Conservation (phyloP, 2,888 invertebrate genomes). For the Fragum whitleyi region DNA sequence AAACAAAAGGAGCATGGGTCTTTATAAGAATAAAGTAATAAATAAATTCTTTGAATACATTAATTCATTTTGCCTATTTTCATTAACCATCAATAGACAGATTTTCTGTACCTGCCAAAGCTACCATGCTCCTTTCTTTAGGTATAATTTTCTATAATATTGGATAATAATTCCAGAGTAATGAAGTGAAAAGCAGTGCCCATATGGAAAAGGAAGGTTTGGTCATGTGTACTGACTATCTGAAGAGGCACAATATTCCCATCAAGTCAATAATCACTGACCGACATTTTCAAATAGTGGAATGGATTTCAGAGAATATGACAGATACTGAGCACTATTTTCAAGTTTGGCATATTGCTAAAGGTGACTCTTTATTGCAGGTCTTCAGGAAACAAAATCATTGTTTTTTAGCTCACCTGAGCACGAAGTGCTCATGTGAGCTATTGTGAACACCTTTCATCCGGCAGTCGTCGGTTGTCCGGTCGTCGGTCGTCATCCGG, state of each 20-base stretch:
- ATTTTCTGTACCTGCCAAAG: background rate
- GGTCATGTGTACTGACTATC: background rate
- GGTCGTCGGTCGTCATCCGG: too few species aligned
- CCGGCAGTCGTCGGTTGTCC: too few species aligned
- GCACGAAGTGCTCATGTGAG: too few species aligned
- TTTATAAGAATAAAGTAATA: too few species aligned
- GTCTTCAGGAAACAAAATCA: background rate
- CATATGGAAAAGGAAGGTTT: slow-evolving; percentile 34
- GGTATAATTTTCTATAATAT: background rate
- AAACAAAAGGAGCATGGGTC: too few species aligned
- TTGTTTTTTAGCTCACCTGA: too few species aligned
- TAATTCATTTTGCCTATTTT: background rate
- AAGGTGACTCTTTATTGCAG: slow-evolving; percentile 35
- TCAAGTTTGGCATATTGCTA: slow-evolving; percentile 60
- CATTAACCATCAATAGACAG: background rate
- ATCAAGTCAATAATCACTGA: slow-evolving; percentile 45
- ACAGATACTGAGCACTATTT: slow-evolving; percentile 32
- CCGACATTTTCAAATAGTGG: slow-evolving; percentile 49
- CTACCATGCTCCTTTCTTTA: too few species aligned
- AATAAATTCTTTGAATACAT: background rate
- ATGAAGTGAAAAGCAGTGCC: slow-evolving; percentile 29
- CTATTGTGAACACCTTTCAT: too few species aligned
- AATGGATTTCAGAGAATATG: slow-evolving; percentile 51
- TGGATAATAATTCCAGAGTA: background rate
- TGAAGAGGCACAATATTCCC: slow-evolving; percentile 17